Evolutionary conservation across 2,113 vertebrate genomes (phyloP).

Genomic region (Sclerurus mexicanus): DNA sequence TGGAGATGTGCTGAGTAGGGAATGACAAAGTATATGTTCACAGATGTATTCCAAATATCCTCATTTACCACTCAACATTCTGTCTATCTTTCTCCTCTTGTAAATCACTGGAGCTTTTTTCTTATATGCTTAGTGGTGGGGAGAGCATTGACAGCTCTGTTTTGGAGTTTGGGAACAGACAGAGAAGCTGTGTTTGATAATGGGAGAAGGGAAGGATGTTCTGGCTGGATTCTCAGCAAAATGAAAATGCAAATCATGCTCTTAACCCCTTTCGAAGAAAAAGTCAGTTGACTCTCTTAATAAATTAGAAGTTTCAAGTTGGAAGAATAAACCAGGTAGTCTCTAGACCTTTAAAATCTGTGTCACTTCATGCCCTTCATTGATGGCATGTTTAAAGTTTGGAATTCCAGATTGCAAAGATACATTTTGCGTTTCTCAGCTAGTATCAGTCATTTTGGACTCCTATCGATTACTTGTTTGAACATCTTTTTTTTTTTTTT

Average conservation of each 20-base stretch:
- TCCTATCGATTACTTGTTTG: not conserved
- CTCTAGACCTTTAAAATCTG: not conserved
- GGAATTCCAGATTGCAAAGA: not conserved
- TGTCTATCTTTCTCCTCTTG: not conserved
- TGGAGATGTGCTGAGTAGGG: conserved; percentile 44
- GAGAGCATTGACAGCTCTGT: not conserved
- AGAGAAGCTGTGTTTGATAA: not conserved
- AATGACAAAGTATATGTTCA: conserved; percentile 33
- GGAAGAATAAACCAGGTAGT: not conserved
- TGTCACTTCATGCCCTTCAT: not conserved
- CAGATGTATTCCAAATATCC: conserved; percentile 33
- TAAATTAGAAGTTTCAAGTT: not conserved
- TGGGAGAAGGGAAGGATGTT: not conserved
- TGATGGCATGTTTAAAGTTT: not conserved
- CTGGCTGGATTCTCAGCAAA: not conserved
- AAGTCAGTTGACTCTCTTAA: not conserved
- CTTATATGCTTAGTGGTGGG: not conserved
- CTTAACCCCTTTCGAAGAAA: not conserved
- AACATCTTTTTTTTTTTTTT: not conserved
- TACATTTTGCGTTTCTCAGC: not conserved
- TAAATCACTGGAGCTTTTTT: not conserved
- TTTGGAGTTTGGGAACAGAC: not conserved
- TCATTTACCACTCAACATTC: conserved; percentile 7
- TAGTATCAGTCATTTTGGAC: not conserved
- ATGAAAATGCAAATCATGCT: not conserved